phyloP scores from a whole-genome alignment of 2,888 invertebrate species.

The Lasioglossum vierecki region DNA sequence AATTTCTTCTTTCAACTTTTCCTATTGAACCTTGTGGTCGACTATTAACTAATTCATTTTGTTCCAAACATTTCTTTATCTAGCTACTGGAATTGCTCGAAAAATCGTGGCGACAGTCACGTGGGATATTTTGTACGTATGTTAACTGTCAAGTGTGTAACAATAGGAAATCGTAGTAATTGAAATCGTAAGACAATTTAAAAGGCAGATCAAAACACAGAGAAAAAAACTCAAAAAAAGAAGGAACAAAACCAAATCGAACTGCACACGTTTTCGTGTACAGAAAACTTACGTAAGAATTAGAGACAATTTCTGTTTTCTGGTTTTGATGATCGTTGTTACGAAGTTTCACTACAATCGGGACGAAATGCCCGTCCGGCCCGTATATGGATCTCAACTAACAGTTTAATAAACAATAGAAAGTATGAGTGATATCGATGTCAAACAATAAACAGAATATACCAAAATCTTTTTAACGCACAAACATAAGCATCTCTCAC shows the following conservation, averaged over 20 bases:
- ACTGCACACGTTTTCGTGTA: not conserved
- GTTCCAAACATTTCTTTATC: too few species aligned
- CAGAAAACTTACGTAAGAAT: conserved; percentile 77
- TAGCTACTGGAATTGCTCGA: too few species aligned
- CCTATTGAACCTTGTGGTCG: too few species aligned
- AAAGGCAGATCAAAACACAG: not conserved
- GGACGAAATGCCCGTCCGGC: conserved; percentile 68
- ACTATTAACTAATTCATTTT: too few species aligned
- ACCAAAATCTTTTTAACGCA: not conserved
- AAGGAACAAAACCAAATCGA: conserved; percentile 8
- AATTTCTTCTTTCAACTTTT: too few species aligned
- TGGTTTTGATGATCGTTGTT: conserved; percentile 35
- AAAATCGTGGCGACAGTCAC: too few species aligned
- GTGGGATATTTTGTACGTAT: too few species aligned
- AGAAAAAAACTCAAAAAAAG: not conserved
- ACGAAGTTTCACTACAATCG: conserved; percentile 71
- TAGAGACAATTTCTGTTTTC: conserved; percentile 65
- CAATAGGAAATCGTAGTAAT: conserved; percentile 8
- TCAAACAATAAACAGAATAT: not conserved
- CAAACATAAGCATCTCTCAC: conserved; percentile 29
- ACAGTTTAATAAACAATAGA: conserved; percentile 63
- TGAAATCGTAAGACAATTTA: not conserved
- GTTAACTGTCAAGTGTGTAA: not conserved
- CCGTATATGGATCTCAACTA: conserved; percentile 75
- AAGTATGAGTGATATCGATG: conserved; percentile 43